Evolutionary conservation across 2,113 vertebrate genomes (phyloP).

Genomic region (Ahaetulla prasina): DNA sequence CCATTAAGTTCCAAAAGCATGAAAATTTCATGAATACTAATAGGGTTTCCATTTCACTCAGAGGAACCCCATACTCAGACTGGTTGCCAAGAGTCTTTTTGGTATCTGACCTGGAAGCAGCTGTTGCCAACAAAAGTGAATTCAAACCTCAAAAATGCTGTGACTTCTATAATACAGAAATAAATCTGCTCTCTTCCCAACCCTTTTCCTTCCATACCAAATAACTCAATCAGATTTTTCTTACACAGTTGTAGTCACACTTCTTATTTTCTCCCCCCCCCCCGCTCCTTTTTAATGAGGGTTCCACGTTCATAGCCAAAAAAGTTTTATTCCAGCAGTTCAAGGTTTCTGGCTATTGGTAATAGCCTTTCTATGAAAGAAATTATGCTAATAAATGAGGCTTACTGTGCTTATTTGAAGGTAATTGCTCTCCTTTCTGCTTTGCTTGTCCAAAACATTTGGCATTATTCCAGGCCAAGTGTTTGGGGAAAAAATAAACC

Average conservation of each 20-base stretch:
- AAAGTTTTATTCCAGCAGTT: slow-evolving; percentile 53
- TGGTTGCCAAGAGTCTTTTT: slow-evolving; percentile 55
- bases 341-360: slow-evolving; percentile 56
- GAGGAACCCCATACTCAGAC: slow-evolving; percentile 49
- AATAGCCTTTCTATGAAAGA: slow-evolving; percentile 45
- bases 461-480: slow-evolving; percentile 67
- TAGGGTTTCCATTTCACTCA: slow-evolving; percentile 46
- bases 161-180: slow-evolving; percentile 56
- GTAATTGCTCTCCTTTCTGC: slow-evolving; percentile 60
- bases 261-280: slow-evolving; percentile 56
- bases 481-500: background rate
- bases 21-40: slow-evolving; percentile 64
- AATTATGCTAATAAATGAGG: slow-evolving; percentile 63
- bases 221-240: slow-evolving; percentile 24
- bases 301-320: slow-evolving; percentile 55
- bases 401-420: slow-evolving; percentile 64
- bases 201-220: slow-evolving; percentile 4
- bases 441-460: slow-evolving; percentile 70
- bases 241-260: slow-evolving; percentile 32
- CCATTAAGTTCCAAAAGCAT: slow-evolving; percentile 48
- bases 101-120: slow-evolving; percentile 71
- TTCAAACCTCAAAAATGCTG: slow-evolving; percentile 59
- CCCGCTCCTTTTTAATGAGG: background rate
- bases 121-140: slow-evolving; percentile 68
- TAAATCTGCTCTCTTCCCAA: slow-evolving; percentile 43